Conservation (phyloP, 2,888 invertebrate genomes). For the Elmis aenea region DNA sequence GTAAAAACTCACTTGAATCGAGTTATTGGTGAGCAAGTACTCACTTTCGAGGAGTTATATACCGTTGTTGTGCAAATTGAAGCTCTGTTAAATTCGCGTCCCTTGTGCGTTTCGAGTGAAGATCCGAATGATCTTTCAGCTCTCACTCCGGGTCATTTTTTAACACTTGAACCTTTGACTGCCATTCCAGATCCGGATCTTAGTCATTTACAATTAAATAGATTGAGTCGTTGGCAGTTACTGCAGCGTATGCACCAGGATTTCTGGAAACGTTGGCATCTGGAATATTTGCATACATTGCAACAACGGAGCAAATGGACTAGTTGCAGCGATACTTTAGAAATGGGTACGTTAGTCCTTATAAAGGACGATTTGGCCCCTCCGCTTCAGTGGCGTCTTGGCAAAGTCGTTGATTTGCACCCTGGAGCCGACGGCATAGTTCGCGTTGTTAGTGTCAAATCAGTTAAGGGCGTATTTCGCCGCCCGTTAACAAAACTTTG, state of each 20-base stretch:
- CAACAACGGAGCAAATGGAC: background rate
- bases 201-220: slow-evolving; percentile 1
- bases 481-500: background rate
- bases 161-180: background rate
- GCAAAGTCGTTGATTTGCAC: background rate
- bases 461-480: background rate
- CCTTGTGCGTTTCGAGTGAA: background rate
- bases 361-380: background rate
- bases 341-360: background rate
- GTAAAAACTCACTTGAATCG: slow-evolving; percentile 29
- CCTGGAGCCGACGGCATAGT: background rate
- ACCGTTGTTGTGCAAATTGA: background rate
- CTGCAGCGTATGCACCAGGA: background rate
- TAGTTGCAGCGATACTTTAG: background rate
- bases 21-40: slow-evolving; percentile 10
- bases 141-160: background rate
- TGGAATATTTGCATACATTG: background rate
- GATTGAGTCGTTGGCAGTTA: slow-evolving; percentile 8
- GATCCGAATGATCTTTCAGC: background rate
- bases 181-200: background rate
- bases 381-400: background rate
- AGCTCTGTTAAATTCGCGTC: background rate
- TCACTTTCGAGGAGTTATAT: background rate
- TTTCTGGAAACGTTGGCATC: background rate
- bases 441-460: background rate